Evolutionary conservation across 2,113 vertebrate genomes (phyloP).

Genomic region (Nerophis lumbriciformis): DNA sequence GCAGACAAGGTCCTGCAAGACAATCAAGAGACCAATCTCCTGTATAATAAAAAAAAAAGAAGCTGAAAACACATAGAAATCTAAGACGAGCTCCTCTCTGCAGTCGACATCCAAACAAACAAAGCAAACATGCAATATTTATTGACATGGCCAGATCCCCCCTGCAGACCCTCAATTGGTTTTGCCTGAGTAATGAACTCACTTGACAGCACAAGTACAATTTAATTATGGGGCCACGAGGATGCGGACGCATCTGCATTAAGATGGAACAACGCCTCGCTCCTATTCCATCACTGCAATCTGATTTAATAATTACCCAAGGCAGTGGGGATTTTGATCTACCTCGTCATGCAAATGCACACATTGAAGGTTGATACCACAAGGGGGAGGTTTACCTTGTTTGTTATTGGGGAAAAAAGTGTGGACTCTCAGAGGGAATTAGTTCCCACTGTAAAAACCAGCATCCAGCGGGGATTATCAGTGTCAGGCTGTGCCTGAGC

Average conservation of each 20-base stretch:
- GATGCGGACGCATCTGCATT: constrained; percentile 54
- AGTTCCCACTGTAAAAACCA: constrained; percentile 39
- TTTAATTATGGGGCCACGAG: constrained; percentile 56
- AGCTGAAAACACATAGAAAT: neutral
- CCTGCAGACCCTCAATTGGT: constrained; percentile 54
- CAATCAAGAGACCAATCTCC: neutral
- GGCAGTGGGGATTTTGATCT: constrained; percentile 36
- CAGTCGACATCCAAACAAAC: constrained; percentile 25
- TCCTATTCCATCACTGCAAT: constrained; percentile 53
- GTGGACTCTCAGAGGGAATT: constrained; percentile 2
- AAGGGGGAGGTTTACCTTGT: neutral
- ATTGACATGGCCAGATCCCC: constrained; percentile 43
- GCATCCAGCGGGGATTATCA: constrained; percentile 49
- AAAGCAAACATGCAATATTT: constrained; percentile 33
- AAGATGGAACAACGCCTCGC: constrained; percentile 44
- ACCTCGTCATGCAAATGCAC: constrained; percentile 27
- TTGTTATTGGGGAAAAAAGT: neutral
- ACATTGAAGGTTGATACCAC: constrained; percentile 13
- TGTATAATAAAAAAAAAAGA: neutral
- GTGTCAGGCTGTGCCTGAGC: constrained; percentile 39
- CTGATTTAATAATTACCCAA: constrained; percentile 66
- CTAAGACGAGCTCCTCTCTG: neutral
- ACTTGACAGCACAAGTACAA: constrained; percentile 59
- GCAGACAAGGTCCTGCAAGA: neutral
- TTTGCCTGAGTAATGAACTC: constrained; percentile 62